A percentile compares a stretch with the other conserved stretches of the same genome.
Evolutionary conservation across 2,888 invertebrate species (phyloP).

Genomic region (Tinea semifulvella): DNA sequence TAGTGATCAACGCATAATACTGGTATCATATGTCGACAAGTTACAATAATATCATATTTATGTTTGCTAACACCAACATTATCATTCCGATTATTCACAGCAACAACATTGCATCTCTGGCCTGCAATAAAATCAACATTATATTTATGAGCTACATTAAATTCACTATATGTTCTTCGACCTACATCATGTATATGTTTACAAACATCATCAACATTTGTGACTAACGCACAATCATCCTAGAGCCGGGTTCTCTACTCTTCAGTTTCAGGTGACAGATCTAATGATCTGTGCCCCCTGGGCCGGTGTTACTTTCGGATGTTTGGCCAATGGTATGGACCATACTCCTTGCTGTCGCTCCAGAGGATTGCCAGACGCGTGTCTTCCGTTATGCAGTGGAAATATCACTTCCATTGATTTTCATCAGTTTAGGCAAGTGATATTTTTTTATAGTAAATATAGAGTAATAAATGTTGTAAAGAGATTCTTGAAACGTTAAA

Average conservation of each 20-base stretch:
- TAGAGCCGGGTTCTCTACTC: conserved; percentile 35
- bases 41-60: too few relatives aligned
- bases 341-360: conserved; percentile 83
- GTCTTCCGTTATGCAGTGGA: conserved; percentile 81
- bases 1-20: too few relatives aligned
- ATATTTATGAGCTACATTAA: too few relatives aligned
- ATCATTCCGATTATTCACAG: too few relatives aligned
- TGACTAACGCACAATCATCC: conserved; percentile 53
- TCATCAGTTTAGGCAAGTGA: conserved; percentile 81
- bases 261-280: conserved; percentile 75
- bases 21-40: too few relatives aligned
- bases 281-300: conserved; percentile 91
- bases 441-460: too few relatives aligned
- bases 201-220: conserved; percentile 23
- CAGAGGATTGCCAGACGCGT: conserved; percentile 77
- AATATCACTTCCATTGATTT: conserved; percentile 81
- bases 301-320: conserved; percentile 82
- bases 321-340: conserved; percentile 81
- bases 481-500: too few relatives aligned
- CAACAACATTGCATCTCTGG: too few relatives aligned
- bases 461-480: too few relatives aligned
- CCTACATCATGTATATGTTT: background rate
- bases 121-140: too few relatives aligned
- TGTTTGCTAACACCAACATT: too few relatives aligned
- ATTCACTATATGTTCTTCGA: background rate